Evolutionary conservation across 1,140 invertebrate species (phyloP).

Genomic region (Drosophila lini): DNA sequence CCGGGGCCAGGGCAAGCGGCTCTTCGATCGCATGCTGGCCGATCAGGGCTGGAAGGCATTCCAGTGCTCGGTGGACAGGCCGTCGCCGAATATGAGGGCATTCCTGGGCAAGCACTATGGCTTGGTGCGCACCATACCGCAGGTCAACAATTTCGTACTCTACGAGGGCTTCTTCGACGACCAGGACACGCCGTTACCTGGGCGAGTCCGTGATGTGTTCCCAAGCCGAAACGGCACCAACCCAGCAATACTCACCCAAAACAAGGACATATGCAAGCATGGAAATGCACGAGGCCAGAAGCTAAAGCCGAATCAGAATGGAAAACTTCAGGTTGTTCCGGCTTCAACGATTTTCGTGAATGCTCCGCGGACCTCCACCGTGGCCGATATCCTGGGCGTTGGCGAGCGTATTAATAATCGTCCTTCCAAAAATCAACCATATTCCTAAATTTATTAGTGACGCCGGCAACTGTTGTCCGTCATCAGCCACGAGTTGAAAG

Average conservation of each 20-base stretch:
- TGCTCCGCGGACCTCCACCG: not conserved
- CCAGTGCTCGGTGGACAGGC: conserved; percentile 94
- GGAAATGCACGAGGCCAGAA: too few relatives aligned
- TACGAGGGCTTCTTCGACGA: conserved; percentile 90
- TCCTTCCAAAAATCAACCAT: not conserved
- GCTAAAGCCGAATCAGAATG: not conserved
- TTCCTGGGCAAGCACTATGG: conserved; percentile 93
- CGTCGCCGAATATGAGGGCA: conserved; percentile 92
- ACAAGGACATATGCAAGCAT: not conserved
- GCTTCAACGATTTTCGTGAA: too few relatives aligned
- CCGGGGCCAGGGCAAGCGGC: conserved; percentile 89
- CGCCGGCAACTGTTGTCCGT: not conserved
- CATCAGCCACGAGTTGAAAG: too few relatives aligned
- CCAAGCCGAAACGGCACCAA: not conserved
- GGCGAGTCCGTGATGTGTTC: not conserved
- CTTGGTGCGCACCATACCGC: conserved; percentile 89
- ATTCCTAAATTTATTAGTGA: not conserved
- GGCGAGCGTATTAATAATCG: not conserved
- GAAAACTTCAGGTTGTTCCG: too few relatives aligned
- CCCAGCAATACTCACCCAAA: not conserved
- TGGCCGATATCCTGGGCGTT: conserved; percentile 21
- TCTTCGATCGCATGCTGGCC: conserved; percentile 92
- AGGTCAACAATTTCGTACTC: conserved; percentile 94
- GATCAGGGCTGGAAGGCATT: conserved; percentile 87
- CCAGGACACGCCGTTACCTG: rapidly evolving